Evolutionary conservation across 2,888 invertebrate species (phyloP), one percentile per base, ranked within the genome.

Genomic region (Ormyrus rosae): DNA sequence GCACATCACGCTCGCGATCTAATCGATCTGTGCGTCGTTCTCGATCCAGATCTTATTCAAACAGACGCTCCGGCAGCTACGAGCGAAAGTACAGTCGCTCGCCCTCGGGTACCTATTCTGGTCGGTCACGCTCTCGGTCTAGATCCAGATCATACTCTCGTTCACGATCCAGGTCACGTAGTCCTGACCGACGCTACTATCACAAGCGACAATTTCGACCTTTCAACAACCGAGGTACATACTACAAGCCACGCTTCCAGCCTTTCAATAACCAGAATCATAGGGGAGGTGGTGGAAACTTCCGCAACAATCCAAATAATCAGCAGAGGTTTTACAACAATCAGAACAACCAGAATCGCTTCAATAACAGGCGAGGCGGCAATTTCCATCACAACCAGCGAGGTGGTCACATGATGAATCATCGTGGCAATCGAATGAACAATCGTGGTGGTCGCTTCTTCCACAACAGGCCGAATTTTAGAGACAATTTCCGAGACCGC

Each of bases 231-330:
- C 93, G 95, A 76, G 95, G 95, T 83, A 95, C 95, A 0, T 96
- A 96, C 91, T 96, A 96, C 91, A 94, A 95, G 85, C 96, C 96
- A 0, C 93, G 96, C 83, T 95, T 95, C 92, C 95, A 95, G 88
- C 92, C 93, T 34, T 94, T 93, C 91, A 91, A 92, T 78, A 92
- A 92, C 85, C 92, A 92, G 50, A 90, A 90, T 81, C 93, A 93
- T 88, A 92, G 93, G 58, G 93, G 94, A 72, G 88, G 90, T 10
- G 88, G 91, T 45, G 89, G 91, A 34, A 89, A 89, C 83, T 90
- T 89, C 84, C 90, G 90, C 67, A 90, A 90, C 82, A 67, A 72
- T 45, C 7, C 53, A 73, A 88, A 91, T 72, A 86, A 90, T 11
- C 75, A 70, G 48, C 73, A 81, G 53, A 77, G 77, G 11, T 88